Evolutionary conservation across 2,113 vertebrate genomes (phyloP).

Genomic region (Lipophrys pholis): DNA sequence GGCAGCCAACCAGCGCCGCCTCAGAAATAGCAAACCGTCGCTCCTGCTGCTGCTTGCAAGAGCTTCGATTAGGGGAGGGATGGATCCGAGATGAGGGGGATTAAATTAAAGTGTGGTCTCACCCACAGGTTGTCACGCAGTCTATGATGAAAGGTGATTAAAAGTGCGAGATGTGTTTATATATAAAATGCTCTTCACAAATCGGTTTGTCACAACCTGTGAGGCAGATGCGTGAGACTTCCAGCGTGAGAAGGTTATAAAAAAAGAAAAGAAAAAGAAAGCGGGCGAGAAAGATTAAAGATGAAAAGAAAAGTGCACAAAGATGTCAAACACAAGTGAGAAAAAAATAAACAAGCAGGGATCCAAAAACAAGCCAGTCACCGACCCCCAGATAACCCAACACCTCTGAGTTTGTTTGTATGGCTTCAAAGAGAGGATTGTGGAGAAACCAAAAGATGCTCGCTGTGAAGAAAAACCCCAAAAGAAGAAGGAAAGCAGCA

Average conservation of each 20-base stretch:
- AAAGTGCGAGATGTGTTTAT: constrained; percentile 48
- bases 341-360: constrained; percentile 10
- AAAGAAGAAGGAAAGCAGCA: constrained; percentile 3
- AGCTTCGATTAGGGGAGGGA: constrained; percentile 50
- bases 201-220: constrained; percentile 33
- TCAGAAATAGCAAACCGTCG: constrained; percentile 51
- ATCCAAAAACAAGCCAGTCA: constrained; percentile 19
- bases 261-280: background rate
- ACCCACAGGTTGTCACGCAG: constrained; percentile 59
- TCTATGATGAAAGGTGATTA: constrained; percentile 57
- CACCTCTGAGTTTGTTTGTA: constrained; percentile 1
- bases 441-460: background rate
- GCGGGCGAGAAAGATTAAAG: constrained; percentile 12
- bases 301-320: constrained; percentile 14
- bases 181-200: constrained; percentile 48
- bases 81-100: constrained; percentile 32
- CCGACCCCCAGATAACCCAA: constrained; percentile 22
- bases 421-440: constrained; percentile 11
- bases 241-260: constrained; percentile 1
- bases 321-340: constrained; percentile 20
- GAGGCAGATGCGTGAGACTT: background rate
- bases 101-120: constrained; percentile 45
- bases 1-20: constrained; percentile 43
- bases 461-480: background rate
- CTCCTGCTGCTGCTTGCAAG: constrained; percentile 18